Percentiles rank a stretch among this genome's conserved stretches.
Conservation (phyloP, 2,113 vertebrate genomes). For the Eclectus roratus region DNA sequence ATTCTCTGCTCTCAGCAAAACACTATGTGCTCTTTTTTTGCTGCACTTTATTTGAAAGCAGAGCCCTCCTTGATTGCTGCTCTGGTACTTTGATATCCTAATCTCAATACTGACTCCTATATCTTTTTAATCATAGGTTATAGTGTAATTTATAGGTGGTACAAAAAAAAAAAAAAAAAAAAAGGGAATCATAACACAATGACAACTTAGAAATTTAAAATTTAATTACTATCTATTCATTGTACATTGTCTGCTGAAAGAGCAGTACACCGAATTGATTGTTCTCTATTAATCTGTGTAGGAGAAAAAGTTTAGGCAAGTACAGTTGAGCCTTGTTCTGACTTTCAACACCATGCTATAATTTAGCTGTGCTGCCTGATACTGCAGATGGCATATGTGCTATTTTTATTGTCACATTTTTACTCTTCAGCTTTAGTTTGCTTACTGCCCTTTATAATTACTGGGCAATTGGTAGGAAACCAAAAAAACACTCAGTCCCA, state of each 20-base stretch:
- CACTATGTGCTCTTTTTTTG: not conserved
- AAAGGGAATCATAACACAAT: not conserved
- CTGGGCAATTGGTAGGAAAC: not conserved
- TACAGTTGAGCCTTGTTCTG: not conserved
- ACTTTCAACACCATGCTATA: not conserved
- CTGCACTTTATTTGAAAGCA: not conserved
- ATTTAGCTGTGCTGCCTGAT: not conserved
- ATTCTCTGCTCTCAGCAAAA: not conserved
- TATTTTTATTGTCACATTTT: slow-evolving; percentile 14
- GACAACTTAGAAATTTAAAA: slow-evolving; percentile 18
- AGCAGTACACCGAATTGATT: slow-evolving; percentile 13
- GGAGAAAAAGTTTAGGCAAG: slow-evolving; percentile 19
- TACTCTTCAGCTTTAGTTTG: not conserved
- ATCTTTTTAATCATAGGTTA: slow-evolving; percentile 27
- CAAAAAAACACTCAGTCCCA: not conserved
- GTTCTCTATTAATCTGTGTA: not conserved
- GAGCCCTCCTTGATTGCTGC: not conserved
- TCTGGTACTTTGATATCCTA: slow-evolving; percentile 26
- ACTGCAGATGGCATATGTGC: not conserved
- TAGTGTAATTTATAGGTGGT: not conserved
- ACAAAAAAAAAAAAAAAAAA: not conserved
- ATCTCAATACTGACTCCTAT: not conserved
- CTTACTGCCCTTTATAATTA: not conserved
- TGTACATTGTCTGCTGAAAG: slow-evolving; percentile 9
- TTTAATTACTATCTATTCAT: slow-evolving; percentile 28